These are phyloP conservation scores for Crocodylus rhombifer DNA, from an alignment of 2,797 vertebrate genomes.

Conservation along the genomic window DNA sequence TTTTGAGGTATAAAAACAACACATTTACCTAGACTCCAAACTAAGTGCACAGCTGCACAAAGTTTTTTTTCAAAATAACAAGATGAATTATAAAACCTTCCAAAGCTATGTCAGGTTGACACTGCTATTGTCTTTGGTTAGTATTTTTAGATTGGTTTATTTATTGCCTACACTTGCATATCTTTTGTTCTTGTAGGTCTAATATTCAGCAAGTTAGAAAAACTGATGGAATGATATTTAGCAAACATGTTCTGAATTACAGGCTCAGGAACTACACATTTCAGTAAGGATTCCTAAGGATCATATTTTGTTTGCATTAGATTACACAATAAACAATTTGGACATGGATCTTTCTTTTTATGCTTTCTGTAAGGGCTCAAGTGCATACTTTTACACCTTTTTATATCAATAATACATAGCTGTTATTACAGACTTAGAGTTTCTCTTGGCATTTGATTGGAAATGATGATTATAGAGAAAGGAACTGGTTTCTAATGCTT, in stretches of 20 bases:
- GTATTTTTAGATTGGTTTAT: background rate
- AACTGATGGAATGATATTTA: rapidly evolving
- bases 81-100: background rate
- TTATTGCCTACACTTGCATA: background rate
- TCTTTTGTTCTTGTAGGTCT: background rate
- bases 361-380: background rate
- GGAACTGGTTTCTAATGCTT: background rate
- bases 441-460: rapidly evolving
- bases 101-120: background rate
- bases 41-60: background rate
- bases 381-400: background rate
- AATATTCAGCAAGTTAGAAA: background rate
- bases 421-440: background rate
- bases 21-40: background rate
- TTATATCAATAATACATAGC: background rate
- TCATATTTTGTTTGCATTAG: rapidly evolving
- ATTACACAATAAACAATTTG: background rate
- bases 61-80: background rate
- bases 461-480: background rate
- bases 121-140: background rate
- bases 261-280: background rate
- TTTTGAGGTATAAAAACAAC: background rate
- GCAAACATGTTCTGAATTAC: background rate
- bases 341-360: background rate
- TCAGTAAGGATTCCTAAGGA: background rate